These are phyloP conservation scores for Drosophila sordidula DNA, from an alignment of 2,888 invertebrate genomes.

Conservation along the genomic window DNA sequence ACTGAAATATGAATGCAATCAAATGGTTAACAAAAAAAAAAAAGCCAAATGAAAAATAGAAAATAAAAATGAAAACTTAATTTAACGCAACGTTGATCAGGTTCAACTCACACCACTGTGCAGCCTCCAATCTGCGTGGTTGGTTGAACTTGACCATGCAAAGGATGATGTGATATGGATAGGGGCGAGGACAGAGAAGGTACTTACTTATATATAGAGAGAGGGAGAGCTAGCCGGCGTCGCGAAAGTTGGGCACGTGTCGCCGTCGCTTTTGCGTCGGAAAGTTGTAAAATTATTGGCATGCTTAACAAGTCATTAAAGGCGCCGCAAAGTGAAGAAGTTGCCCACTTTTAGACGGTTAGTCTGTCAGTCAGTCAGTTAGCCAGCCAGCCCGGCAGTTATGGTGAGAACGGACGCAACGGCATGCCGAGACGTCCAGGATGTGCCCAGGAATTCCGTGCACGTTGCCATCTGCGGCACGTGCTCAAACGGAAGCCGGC, in stretches of 20 bases:
- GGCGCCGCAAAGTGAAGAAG: conserved; percentile 32
- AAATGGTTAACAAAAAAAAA: conserved; percentile 18
- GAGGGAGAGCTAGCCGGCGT: conserved; percentile 29
- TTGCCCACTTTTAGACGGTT: conserved; percentile 23
- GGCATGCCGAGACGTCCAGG: conserved; percentile 47
- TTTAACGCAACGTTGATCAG: conserved; percentile 84
- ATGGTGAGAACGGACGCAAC: conserved; percentile 51
- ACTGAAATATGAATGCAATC: conserved; percentile 64
- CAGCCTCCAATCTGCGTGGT: conserved; percentile 36
- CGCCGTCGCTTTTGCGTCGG: conserved; percentile 38
- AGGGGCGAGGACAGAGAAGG: background rate
- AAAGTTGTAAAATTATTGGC: conserved; percentile 78
- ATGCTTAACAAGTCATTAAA: conserved; percentile 78
- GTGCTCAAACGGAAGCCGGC: conserved; percentile 74
- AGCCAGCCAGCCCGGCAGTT: conserved; percentile 11
- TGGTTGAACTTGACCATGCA: conserved; percentile 69
- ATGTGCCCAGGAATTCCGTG: conserved; percentile 77
- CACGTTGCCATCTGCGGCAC: conserved; percentile 82
- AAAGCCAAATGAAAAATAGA: conserved; percentile 6
- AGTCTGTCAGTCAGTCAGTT: conserved; percentile 5
- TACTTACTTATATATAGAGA: conserved; percentile 1
- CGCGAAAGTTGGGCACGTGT: conserved; percentile 73
- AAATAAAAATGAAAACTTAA: conserved; percentile 74
- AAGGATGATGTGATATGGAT: conserved; percentile 14
- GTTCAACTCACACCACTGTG: conserved; percentile 26